These are phyloP conservation scores for Pagetopsis macropterus DNA, from an alignment of 2,797 vertebrate species.

Conservation along the genomic window DNA sequence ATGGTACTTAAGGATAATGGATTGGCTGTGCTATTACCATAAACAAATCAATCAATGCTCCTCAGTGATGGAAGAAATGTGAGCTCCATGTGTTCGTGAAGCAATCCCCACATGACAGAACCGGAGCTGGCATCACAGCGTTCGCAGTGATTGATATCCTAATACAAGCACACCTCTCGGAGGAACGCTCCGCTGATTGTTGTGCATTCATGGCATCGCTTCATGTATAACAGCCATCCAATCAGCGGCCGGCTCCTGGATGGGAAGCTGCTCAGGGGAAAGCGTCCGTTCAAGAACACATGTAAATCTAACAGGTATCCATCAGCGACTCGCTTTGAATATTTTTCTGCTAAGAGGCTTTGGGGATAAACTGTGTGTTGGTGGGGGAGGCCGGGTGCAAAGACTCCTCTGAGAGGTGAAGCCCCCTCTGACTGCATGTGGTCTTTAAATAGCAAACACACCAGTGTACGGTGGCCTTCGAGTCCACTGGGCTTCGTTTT, in stretches of 20 bases:
- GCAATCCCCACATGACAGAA: conserved; percentile 42
- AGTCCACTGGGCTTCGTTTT: conserved; percentile 5
- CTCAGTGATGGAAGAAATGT: conserved; percentile 51
- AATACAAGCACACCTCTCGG: conserved; percentile 66
- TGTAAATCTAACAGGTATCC: conserved; percentile 73
- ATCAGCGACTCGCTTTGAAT: conserved; percentile 57
- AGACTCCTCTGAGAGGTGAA: conserved; percentile 39
- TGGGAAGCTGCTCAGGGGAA: conserved; percentile 58
- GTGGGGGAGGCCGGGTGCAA: conserved; percentile 26
- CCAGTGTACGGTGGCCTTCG: not conserved
- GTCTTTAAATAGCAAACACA: conserved; percentile 30
- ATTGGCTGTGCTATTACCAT: conserved; percentile 57
- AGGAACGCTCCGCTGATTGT: conserved; percentile 62
- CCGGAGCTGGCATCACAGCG: conserved; percentile 27
- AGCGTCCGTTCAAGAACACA: conserved; percentile 59
- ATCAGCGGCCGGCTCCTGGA: conserved; percentile 52
- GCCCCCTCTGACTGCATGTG: conserved; percentile 26
- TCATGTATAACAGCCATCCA: conserved; percentile 67
- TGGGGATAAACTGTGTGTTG: conserved; percentile 49
- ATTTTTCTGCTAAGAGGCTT: conserved; percentile 46
- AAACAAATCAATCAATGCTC: conserved; percentile 68
- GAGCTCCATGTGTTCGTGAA: conserved; percentile 38
- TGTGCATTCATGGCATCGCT: conserved; percentile 62
- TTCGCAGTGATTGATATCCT: conserved; percentile 75
- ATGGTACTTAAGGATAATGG: conserved; percentile 53